Evolutionary conservation across 2,113 vertebrate genomes (phyloP), one percentile per base, ranked within the genome.

Genomic region (Carassius carassius): DNA sequence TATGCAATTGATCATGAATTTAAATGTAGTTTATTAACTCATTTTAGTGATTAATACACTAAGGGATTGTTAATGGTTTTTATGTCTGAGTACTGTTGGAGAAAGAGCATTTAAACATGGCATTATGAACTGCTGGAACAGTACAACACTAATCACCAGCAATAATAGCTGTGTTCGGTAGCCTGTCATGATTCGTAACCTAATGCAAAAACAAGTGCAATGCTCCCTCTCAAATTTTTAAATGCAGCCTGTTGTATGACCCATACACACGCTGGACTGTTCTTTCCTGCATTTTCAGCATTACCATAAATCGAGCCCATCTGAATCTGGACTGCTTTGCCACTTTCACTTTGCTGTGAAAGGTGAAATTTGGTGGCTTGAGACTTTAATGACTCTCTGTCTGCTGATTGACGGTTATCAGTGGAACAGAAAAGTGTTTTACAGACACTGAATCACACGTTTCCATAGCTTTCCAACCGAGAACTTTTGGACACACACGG

Each of bases 31-130:
- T 83, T 84, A 87, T 69, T 35, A 19, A 29, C 41, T 49, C 88
- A 88, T 91, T 89, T 82, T 44, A 84, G 78, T 74, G 35, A 78
- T 83, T 56, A 88, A 82, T 89, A 92, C 91, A 92, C 91, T 92
- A 76, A 58, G 41, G 75, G 72, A 82, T 37, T 54, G 41, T 78
- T 84, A 84, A 49, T 37, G 19, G 32, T 60, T 47, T 47, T 47
- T 47, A 47, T 12, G 44, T 12, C 51, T 5, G 56, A 67, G 63
- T 85, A 14, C 70, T 63, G 29, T 81, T 72, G 32, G 73, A 63
- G 51, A 73, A 29, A 76, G 44, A 67, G 16, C 21, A 8, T 82
- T 37, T 73, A 65, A 88, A 63, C 78, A 63, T 58, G 21, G 44
- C 13, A 70, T 82, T 81, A 75, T 32, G 67, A 82, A 87, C 82